Evolutionary conservation across 1,140 invertebrate species (phyloP).

Genomic region (Chelonus insularis): DNA sequence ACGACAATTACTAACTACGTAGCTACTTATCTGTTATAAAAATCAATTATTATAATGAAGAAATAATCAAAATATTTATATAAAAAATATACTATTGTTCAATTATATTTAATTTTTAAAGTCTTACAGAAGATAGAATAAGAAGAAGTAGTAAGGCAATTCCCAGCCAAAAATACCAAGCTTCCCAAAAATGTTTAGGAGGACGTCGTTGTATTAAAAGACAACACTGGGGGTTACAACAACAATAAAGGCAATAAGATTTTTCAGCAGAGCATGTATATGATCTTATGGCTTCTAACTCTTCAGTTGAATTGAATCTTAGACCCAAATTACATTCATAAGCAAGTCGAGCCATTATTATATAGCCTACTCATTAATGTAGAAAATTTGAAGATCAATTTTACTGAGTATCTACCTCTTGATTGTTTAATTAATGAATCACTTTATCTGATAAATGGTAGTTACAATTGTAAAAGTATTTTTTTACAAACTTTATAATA

Average conservation of each 20-base stretch:
- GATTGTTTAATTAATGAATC: no score
- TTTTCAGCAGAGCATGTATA: slow-evolving; percentile 39
- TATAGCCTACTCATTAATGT: slow-evolving; percentile 18
- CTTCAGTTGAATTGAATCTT: slow-evolving; percentile 24
- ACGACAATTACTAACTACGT: slow-evolving; percentile 46
- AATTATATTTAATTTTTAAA: neutral
- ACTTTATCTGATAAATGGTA: no score
- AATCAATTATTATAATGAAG: slow-evolving; percentile 4
- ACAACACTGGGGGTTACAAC: slow-evolving; percentile 47
- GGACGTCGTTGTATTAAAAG: slow-evolving; percentile 43
- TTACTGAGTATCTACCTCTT: no score
- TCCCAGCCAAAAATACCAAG: slow-evolving; percentile 53
- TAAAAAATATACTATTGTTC: neutral
- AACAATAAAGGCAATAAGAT: slow-evolving; percentile 42
- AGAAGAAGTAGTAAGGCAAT: slow-evolving; percentile 45
- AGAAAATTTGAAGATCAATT: no score
- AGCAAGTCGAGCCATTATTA: slow-evolving; percentile 39
- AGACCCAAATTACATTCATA: slow-evolving; percentile 40
- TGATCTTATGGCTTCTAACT: slow-evolving; percentile 26
- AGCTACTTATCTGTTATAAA: slow-evolving; percentile 43
- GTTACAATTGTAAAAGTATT: no score
- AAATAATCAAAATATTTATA: no score
- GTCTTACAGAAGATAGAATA: slow-evolving; percentile 44
- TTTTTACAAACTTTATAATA: no score
- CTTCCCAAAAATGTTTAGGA: slow-evolving; percentile 48